Evolutionary conservation across 2,888 invertebrate genomes (phyloP), one percentile per base, ranked within the genome.

Genomic region (Loripinus fragilis): DNA sequence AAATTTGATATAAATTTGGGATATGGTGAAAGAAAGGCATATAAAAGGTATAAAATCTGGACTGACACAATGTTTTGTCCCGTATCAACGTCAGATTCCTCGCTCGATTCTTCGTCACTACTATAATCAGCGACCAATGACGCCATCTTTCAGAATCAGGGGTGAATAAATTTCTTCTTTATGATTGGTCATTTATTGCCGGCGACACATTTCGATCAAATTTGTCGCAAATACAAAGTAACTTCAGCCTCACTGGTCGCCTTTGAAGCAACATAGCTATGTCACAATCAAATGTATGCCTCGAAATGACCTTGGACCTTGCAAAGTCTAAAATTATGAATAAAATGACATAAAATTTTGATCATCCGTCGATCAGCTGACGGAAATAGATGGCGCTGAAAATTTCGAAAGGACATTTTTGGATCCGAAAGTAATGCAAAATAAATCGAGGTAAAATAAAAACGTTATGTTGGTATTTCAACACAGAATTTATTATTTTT

Each of bases 111-210:
- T 30, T 89, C 89, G 73, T 87, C 88, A 65, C 90, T 90, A 8
- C 90, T 89, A 70, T 93, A 93, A 85, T 92, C 91, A 60, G 93
- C 92, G 66, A 93, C 92, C 30, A 93, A 80, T 35, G 93, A 91
- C 69, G 91, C 90, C 92, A 92, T 92, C 76, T 81, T 84, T 65
- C 20, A 5, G 33, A 33, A 25, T 55, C 60, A 82, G 73, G 38
- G 65, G 67, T 50, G 10, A 83, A 66, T 76, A 25, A 2, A 15
- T 35, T 7, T 25, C 33, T 64, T 41, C 65, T 67, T 67, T 88
- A 67, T 85, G 80, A 88, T 90, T 88, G 88, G 90, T 70, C 76
- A 66, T 81, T 69, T 81, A 64, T 38, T 78, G 83, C 88, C 88
- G 89, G 88, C 85, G 80, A 55, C 3, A 55, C 5, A n/a, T 28